Percentiles rank a stretch among this genome's conserved stretches.
Evolutionary conservation across 2,888 invertebrate genomes (phyloP).

Genomic region (Ichneumoninae sp.): DNA sequence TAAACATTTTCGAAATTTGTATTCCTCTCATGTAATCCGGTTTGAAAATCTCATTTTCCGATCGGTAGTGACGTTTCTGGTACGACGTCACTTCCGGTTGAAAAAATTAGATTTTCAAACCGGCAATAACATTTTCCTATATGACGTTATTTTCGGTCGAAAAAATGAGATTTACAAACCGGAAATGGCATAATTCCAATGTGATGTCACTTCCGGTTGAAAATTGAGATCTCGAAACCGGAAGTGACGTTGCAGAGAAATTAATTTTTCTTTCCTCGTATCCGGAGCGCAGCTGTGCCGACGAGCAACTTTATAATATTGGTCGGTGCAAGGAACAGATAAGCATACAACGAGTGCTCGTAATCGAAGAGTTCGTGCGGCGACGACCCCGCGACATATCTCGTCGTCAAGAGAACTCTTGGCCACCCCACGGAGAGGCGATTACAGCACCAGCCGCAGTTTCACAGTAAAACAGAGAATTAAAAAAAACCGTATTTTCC

Average conservation of each 20-base stretch:
- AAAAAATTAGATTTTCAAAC: not conserved
- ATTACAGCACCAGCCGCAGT: slow-evolving; percentile 34
- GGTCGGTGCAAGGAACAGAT: not conserved
- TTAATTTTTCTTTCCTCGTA: slow-evolving; percentile 28
- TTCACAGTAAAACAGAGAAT: slow-evolving; percentile 13
- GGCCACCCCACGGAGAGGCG: slow-evolving; percentile 52
- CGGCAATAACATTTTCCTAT: too few species aligned
- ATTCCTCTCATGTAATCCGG: not conserved
- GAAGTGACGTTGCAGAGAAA: not conserved
- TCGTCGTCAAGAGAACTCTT: slow-evolving; percentile 61
- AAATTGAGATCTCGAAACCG: too few species aligned
- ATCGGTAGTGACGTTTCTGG: too few species aligned
- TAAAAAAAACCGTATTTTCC: slow-evolving; percentile 3
- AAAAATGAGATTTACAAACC: not conserved
- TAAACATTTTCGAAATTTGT: not conserved
- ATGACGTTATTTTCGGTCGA: not conserved
- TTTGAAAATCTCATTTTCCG: too few species aligned
- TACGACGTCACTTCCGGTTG: not conserved
- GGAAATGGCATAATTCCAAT: too few species aligned
- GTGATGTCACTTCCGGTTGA: too few species aligned
- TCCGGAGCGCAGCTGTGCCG: not conserved
- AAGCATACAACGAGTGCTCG: not conserved
- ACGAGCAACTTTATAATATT: slow-evolving; percentile 3
- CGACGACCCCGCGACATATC: slow-evolving; percentile 50
- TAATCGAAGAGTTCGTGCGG: slow-evolving; percentile 22